Base-by-base conservation (phyloP, 2,113 vertebrate species). In the Chunga burmeisteri region DNA sequence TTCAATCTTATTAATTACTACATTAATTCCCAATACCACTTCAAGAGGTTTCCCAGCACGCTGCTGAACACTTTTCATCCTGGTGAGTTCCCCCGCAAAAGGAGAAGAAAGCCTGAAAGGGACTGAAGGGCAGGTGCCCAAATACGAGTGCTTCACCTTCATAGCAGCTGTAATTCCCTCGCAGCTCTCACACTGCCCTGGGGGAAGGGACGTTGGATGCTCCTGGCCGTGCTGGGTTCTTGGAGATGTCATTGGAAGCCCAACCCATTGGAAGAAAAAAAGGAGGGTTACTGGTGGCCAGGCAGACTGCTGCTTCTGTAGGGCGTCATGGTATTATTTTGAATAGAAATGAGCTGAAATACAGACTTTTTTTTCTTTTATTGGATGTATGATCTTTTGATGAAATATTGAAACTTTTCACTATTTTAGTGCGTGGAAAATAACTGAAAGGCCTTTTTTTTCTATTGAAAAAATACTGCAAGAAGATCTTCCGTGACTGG, bases 51-150 rank as follows among this genome's bases (percentile, higher is more conserved):
- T 63, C 61, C 26, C 34, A 63, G 49, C 26, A 23, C 16, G 10
- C 30, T 53, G 44, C 49, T 53, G 38, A 65, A 21, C 27, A 7
- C 30, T 59, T 53, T 70, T 32, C 67, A 71, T 23, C 23, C 71
- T 63, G 42, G 38, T 52, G 61, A 74, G 12, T 77, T 79, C 49
- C 19, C 6, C 22, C 9, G 2, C 2, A 18, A 79, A 80, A 27
- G 26, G 4, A 13, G 7, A 19, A 56, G 13, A 44, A 67, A 50
- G 32, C 3, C 2, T 0, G 20, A 42, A 18, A 3, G 4, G 18
- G 25, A 17, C 56, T 36, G 62, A 65, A 55, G 55, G 55, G 12
- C 27, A 44, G 61, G 50, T 56, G 40, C 21, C 11, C 23, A 7
- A 34, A 27, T 32, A 8, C 18, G 26, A 38, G 62, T 38, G 20